These are phyloP conservation scores for Pseudomyrmex pallidus DNA, from an alignment of 1,140 invertebrate species.

Conservation along the genomic window DNA sequence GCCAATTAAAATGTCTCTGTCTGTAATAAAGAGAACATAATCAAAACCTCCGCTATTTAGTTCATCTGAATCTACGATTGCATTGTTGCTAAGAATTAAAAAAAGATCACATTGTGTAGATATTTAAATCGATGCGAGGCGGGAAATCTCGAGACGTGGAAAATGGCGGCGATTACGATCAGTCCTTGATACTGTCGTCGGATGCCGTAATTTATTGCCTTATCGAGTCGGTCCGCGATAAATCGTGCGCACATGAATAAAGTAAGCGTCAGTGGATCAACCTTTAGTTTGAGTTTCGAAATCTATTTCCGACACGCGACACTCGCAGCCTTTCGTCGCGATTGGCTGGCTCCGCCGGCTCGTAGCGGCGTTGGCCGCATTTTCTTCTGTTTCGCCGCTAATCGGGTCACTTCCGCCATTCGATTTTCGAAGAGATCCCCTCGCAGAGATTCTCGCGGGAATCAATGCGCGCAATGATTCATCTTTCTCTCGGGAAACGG, in stretches of 20 bases:
- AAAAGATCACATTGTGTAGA: neutral
- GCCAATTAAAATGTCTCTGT: neutral
- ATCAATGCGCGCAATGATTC: slow-evolving; percentile 16
- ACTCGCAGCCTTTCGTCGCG: slow-evolving; percentile 74
- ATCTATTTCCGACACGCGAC: slow-evolving; percentile 82
- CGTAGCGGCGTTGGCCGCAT: slow-evolving; percentile 81
- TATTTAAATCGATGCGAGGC: neutral
- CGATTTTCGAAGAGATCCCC: slow-evolving; percentile 53
- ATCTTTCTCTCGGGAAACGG: neutral
- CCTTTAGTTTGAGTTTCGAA: slow-evolving; percentile 77
- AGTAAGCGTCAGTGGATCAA: slow-evolving; percentile 72
- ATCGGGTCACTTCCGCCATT: slow-evolving; percentile 83
- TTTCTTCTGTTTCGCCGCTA: slow-evolving; percentile 82
- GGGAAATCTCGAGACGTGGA: neutral
- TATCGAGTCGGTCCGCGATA: slow-evolving; percentile 17
- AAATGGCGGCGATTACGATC: neutral
- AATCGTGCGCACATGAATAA: slow-evolving; percentile 65
- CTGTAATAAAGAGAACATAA: neutral
- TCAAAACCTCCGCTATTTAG: neutral
- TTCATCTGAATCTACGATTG: neutral
- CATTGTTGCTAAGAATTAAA: neutral
- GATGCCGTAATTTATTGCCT: slow-evolving; percentile 37
- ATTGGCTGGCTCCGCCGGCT: slow-evolving; percentile 79
- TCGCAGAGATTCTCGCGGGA: neutral
- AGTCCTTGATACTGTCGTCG: slow-evolving; percentile 8